These are phyloP conservation scores for Smittia sp. DNA, from an alignment of 2,888 invertebrate species.

Conservation along the genomic window DNA sequence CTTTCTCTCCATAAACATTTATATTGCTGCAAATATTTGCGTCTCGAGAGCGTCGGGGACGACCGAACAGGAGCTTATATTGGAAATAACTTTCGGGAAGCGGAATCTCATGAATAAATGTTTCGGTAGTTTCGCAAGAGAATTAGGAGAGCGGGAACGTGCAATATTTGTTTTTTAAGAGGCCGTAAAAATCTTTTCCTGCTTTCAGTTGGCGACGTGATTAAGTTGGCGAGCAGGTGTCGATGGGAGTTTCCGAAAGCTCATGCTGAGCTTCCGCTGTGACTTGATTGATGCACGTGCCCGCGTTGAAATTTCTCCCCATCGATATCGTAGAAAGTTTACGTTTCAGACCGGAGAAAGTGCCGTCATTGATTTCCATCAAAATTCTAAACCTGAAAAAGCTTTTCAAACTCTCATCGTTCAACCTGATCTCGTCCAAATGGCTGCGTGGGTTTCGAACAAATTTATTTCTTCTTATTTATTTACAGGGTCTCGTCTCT, in stretches of 20 bases:
- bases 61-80: not conserved
- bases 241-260: too few species aligned
- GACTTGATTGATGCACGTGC: too few species aligned
- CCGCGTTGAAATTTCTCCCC: too few species aligned
- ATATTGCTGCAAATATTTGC: not conserved
- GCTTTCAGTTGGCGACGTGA: not conserved
- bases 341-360: not conserved
- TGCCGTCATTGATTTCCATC: not conserved
- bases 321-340: too few species aligned
- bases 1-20: not conserved
- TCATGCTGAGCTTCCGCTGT: too few species aligned
- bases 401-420: too few species aligned
- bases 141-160: not conserved
- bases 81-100: slow-evolving; percentile 7
- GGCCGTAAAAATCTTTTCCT: not conserved
- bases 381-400: too few species aligned
- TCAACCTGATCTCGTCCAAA: too few species aligned
- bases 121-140: not conserved
- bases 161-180: not conserved
- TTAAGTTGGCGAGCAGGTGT: not conserved
- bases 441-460: not conserved
- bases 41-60: not conserved
- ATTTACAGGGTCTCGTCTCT: not conserved
- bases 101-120: not conserved
- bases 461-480: not conserved